Evolutionary conservation across 2,797 vertebrate species (phyloP), one percentile per base, ranked within the genome.

Genomic region (Gephyroberyx darwinii): DNA sequence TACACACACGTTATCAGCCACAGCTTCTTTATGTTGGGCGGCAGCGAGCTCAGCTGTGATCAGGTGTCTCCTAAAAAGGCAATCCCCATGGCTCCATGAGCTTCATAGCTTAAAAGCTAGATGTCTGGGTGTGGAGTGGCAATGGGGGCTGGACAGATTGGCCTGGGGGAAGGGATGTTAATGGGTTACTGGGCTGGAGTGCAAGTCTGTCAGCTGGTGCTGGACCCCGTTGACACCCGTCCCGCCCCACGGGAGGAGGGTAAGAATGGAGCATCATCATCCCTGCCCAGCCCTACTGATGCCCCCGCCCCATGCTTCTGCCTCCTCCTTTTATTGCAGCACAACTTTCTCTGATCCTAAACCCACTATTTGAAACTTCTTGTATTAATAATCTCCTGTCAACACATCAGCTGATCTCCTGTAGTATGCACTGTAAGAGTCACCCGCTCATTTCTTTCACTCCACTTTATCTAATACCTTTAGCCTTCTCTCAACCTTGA

Each of bases 51-150:
- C 69, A 77, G 73, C 88, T 64, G 82, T 59, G 84, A 89, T 92
- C 88, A 93, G 91, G 91, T 91, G 88, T 91, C 90, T 92, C 94
- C 94, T 93, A 94, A 95, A 94, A 95, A 94, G 94, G 94, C 85
- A 93, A 94, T 91, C 85, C 88, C 87, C 74, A 73, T 54, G 80
- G 86, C 84, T 82, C 86, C 71, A 65, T 51, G 41, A 26, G 51
- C 41, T 47, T 31, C 43, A 22, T 47, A 47, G 80, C 66, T 72
- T 65, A 55, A 74, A 72, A 66, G 82, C 82, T 78, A 48, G 67
- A 76, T 57, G 82, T 74, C 61, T 75, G 75, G 73, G 39, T 75
- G 71, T 84, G 75, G 78, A 58, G 52, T 58, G 67, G 75, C 69
- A 22, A 60, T 57, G 65, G 69, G 71, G 84, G 80, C 58, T 57